A percentile compares a stretch with the other conserved stretches of the same genome.
Conservation (phyloP, 2,113 vertebrate species). For the Xenopus borealis region DNA sequence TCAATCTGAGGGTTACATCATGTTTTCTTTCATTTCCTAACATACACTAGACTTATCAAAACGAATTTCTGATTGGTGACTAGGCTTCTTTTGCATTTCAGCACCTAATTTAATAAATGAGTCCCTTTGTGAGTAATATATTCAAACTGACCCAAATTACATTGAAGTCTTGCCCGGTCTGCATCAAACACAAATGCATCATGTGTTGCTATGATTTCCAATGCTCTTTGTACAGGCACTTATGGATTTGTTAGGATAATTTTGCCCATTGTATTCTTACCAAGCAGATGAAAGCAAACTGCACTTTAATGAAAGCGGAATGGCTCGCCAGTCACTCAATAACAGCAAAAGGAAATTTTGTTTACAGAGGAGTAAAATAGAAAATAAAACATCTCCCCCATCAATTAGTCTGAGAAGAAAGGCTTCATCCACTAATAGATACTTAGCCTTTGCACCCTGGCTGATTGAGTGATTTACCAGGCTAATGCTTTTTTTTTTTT, state of each 20-base stretch:
- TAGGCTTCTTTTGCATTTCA: too few species aligned
- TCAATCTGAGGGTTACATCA: too few species aligned
- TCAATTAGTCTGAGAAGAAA: conserved; percentile 1
- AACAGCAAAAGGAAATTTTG: neutral
- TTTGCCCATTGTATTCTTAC: neutral
- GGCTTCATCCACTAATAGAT: neutral
- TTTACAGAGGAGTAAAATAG: conserved; percentile 6
- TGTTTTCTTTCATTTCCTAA: too few species aligned
- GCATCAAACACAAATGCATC: neutral
- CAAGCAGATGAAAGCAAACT: neutral
- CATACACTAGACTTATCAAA: too few species aligned
- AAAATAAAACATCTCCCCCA: neutral
- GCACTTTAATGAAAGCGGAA: neutral
- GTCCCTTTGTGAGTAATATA: too few species aligned
- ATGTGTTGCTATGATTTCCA: neutral
- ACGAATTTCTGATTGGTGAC: too few species aligned
- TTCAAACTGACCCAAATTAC: too few species aligned
- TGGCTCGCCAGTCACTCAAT: neutral
- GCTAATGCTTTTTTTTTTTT: neutral
- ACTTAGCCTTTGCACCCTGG: neutral
- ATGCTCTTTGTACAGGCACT: neutral
- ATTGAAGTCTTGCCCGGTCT: too few species aligned
- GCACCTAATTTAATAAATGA: too few species aligned
- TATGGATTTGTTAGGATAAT: neutral
- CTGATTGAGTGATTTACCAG: neutral